Evolutionary conservation across 2,888 invertebrate species (phyloP).

Genomic region (Leptarthrus brevirostris): DNA sequence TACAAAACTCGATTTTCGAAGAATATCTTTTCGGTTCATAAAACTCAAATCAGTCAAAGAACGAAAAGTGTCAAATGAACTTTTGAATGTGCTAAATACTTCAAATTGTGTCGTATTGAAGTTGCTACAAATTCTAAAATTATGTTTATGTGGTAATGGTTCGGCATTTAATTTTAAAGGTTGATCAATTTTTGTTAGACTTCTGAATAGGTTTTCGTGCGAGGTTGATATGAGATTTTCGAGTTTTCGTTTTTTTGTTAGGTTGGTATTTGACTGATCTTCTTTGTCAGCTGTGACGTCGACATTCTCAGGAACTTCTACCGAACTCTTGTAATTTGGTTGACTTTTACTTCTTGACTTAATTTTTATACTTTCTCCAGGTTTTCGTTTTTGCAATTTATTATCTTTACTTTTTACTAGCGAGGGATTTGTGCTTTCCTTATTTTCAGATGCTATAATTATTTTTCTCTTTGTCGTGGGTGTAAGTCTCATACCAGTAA

Average conservation of each 20-base stretch:
- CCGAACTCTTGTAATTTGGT: conserved; percentile 24
- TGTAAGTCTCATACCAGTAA: conserved; percentile 65
- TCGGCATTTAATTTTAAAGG: conserved; percentile 49
- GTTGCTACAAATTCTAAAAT: conserved; percentile 47
- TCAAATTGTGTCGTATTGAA: conserved; percentile 51
- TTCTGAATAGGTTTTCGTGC: conserved; percentile 50
- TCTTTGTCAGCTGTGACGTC: not conserved
- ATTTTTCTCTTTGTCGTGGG: conserved; percentile 65
- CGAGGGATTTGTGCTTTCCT: conserved; percentile 44
- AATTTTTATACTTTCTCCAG: not conserved
- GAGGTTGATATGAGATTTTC: not conserved
- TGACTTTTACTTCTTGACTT: conserved; percentile 49
- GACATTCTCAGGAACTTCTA: not conserved
- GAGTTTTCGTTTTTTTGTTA: conserved; percentile 14
- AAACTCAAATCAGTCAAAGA: conserved; percentile 51
- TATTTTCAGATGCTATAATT: conserved; percentile 53
- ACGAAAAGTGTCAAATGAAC: conserved; percentile 52
- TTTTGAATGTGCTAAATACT: conserved; percentile 48
- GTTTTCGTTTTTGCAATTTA: conserved; percentile 33
- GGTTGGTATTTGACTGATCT: not conserved
- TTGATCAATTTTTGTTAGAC: conserved; percentile 35
- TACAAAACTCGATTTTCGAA: conserved; percentile 45
- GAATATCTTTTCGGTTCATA: conserved; percentile 45
- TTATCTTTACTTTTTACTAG: not conserved
- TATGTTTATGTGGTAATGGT: conserved; percentile 39